phyloP scores from a whole-genome alignment of 1,140 invertebrate genomes.

The Sycophila sp. region DNA sequence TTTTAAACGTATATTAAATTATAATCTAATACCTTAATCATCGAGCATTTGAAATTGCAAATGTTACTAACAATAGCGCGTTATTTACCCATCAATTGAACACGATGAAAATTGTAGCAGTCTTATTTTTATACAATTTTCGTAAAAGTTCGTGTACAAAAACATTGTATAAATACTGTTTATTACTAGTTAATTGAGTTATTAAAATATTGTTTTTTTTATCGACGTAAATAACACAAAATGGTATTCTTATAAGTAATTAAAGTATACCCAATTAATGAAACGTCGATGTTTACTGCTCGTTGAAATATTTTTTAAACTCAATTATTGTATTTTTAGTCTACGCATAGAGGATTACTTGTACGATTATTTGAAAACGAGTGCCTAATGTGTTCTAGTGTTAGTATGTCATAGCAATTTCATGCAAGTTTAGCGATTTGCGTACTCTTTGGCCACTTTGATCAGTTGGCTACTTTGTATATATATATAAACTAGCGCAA shows the following conservation, averaged over 20 bases:
- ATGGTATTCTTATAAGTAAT: background rate
- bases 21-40: background rate
- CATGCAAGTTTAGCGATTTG: background rate
- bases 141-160: too few species aligned
- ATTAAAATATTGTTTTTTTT: too few species aligned
- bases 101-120: too few species aligned
- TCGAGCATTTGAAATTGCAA: background rate
- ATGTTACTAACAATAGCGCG: too few species aligned
- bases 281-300: background rate
- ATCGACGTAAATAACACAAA: too few species aligned
- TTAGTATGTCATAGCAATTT: constrained; percentile 27
- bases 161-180: too few species aligned
- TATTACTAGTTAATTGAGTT: too few species aligned
- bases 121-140: too few species aligned
- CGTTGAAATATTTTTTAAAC: background rate
- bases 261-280: background rate
- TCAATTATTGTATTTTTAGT: background rate
- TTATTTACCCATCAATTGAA: too few species aligned
- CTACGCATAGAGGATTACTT: background rate
- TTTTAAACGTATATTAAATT: background rate
- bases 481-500: constrained; percentile 33
- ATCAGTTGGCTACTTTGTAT: constrained; percentile 20
- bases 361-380: constrained; percentile 6
- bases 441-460: background rate
- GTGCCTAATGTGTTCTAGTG: constrained; percentile 30